phyloP scores from a whole-genome alignment of 2,888 invertebrate genomes.

The Gerris lacustris region DNA sequence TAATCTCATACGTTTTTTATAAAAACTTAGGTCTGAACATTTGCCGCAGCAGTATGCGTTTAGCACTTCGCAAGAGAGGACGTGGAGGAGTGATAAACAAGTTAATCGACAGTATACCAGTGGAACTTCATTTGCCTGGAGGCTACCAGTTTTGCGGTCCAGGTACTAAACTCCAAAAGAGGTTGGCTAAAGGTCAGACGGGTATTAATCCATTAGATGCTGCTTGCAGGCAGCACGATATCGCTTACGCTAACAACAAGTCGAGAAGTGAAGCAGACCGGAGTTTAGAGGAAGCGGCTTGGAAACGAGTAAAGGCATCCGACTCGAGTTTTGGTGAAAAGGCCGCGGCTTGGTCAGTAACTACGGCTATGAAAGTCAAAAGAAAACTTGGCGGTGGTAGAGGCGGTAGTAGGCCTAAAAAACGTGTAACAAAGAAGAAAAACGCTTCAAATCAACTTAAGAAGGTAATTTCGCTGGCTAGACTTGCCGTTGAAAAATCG shows the following conservation, averaged over 20 bases:
- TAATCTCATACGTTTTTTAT: too few species aligned
- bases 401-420: not conserved
- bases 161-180: conserved; percentile 21
- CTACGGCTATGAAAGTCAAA: conserved; percentile 26
- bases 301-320: conserved; percentile 20
- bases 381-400: conserved; percentile 21
- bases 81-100: not conserved
- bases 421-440: too few species aligned
- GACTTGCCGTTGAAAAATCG: too few species aligned
- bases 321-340: conserved; percentile 22
- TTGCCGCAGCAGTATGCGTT: too few species aligned
- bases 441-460: too few species aligned
- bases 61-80: not conserved
- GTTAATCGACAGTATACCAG: not conserved
- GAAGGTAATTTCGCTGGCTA: too few species aligned
- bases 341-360: conserved; percentile 19
- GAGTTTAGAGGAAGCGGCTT: conserved; percentile 16
- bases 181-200: conserved; percentile 33
- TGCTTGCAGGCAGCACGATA: conserved; percentile 34
- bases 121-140: conserved; percentile 13
- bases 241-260: conserved; percentile 28
- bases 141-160: conserved; percentile 19
- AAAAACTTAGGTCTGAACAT: too few species aligned
- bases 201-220: conserved; percentile 34
- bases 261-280: conserved; percentile 19